Evolutionary conservation across 2,113 vertebrate species (phyloP), one percentile per base, ranked within the genome.

Genomic region (Solea solea): DNA sequence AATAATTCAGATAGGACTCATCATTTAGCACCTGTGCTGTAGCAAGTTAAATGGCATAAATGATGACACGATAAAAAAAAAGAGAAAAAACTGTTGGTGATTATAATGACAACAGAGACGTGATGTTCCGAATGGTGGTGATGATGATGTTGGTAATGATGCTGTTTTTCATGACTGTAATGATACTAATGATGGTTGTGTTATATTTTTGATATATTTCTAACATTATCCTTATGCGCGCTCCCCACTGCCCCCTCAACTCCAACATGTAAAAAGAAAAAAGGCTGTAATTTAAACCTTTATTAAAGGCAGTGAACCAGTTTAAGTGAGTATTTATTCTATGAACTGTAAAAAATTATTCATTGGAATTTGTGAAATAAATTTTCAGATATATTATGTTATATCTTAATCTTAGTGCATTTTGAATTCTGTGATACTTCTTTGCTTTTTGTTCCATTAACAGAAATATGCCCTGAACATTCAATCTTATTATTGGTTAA

Each of bases 1-100:
- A 94, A 94, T 94, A 94, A 94, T 93, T 92, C 91, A 84, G 86
- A 82, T 92, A 93, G 91, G 82, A 91, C 78, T 90, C 84, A 79
- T 93, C 83, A 88, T 93, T 93, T 91, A 91, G 90, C 84, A 90
- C 85, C 85, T 65, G 85, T 90, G 83, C 84, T 86, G 88, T 91
- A 91, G 89, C 83, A 88, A 84, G 82, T 86, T 78, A 78, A 89
- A 84, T 74, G 72, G 79, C 75, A 77, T 87, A 65, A 68, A 74
- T 74, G 63, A 82, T 84, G 65, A 68, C 77, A 65, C 74, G 57
- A 63, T 67, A 41, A 58, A 21, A 21, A 21, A 21, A 21, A 21
- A 21, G 21, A 21, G 1, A 21, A 21, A 21, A 21, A 69, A 50
- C 28, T 64, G 56, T 69, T 76, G 74, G 56, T 74, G 66, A 72